Conservation (phyloP, 2,888 invertebrate species). For the Meiosimyza platycephala region DNA sequence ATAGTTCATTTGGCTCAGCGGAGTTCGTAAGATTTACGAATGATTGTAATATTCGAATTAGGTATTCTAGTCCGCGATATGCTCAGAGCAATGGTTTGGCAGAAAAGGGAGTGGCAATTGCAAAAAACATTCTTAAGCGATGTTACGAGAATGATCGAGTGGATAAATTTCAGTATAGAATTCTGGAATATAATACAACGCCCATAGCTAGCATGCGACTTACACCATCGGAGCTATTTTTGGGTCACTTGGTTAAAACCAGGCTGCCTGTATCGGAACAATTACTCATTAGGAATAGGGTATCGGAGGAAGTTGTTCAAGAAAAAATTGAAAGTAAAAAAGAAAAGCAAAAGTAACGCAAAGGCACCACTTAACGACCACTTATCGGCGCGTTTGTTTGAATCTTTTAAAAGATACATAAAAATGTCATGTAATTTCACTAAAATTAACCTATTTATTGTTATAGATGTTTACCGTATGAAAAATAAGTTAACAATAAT, state of each 20-base stretch:
- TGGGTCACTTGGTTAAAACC: no score
- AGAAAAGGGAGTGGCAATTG: conserved; percentile 44
- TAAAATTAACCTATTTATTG: no score
- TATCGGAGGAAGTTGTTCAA: conserved; percentile 33
- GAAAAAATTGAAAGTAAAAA: conserved; percentile 35
- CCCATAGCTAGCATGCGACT: conserved; percentile 38
- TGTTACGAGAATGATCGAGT: conserved; percentile 29
- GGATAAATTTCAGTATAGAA: conserved; percentile 37
- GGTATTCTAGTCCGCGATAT: conserved; percentile 44
- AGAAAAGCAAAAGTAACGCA: conserved; percentile 11
- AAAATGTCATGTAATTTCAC: no score
- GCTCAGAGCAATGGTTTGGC: conserved; percentile 44
- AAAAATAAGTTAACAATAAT: no score
- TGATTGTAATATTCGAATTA: conserved; percentile 36
- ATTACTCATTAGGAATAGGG: conserved; percentile 27
- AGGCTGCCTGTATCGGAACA: conserved; percentile 13
- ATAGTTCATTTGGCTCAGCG: conserved; percentile 40
- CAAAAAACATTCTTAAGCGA: conserved; percentile 43
- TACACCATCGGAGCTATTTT: conserved; percentile 38
- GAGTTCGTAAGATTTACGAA: conserved; percentile 37
- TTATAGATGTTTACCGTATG: no score
- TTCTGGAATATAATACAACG: conserved; percentile 43
- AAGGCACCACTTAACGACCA: no score
- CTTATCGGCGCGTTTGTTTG: no score
- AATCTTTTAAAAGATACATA: no score